A percentile compares a stretch with the other conserved stretches of the same genome.
phyloP scores from a whole-genome alignment of 2,888 invertebrate genomes.

The Saturnia pavonia region DNA sequence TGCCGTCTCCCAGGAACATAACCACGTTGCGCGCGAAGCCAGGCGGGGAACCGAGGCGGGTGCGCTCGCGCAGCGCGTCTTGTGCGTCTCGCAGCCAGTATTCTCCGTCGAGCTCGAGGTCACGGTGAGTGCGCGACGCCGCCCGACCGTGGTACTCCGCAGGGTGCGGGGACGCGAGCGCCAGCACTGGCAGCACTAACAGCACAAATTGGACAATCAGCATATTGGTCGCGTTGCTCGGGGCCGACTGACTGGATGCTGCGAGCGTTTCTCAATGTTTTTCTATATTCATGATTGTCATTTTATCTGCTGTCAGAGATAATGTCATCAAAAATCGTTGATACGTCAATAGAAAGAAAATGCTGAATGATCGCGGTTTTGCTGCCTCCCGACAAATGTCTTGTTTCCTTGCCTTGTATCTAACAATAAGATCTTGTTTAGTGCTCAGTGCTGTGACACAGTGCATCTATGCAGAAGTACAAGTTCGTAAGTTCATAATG shows the following conservation, averaged over 20 bases:
- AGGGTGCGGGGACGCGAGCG: neutral
- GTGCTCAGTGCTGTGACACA: no score
- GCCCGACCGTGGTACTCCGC: constrained; percentile 29
- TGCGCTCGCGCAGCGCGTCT: constrained; percentile 57
- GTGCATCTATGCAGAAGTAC: no score
- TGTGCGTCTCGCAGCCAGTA: constrained; percentile 76
- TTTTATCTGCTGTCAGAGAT: constrained; percentile 4
- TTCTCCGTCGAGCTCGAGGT: constrained; percentile 39
- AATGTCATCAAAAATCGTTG: constrained; percentile 6
- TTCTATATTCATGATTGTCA: neutral
- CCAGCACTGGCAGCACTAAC: neutral
- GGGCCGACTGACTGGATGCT: neutral
- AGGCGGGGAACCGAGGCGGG: constrained; percentile 38
- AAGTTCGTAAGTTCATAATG: no score
- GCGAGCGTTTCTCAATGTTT: neutral
- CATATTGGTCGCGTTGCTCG: neutral
- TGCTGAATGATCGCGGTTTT: neutral
- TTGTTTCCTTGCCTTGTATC: neutral
- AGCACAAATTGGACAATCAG: neutral
- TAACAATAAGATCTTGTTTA: no score
- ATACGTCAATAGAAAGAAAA: neutral
- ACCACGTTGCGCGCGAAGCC: constrained; percentile 80
- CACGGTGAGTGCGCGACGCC: constrained; percentile 1
- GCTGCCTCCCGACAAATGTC: neutral
- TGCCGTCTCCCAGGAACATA: constrained; percentile 88